These are phyloP conservation scores for Thaleichthys pacificus DNA, from an alignment of 2,797 vertebrate species.

Conservation along the genomic window DNA sequence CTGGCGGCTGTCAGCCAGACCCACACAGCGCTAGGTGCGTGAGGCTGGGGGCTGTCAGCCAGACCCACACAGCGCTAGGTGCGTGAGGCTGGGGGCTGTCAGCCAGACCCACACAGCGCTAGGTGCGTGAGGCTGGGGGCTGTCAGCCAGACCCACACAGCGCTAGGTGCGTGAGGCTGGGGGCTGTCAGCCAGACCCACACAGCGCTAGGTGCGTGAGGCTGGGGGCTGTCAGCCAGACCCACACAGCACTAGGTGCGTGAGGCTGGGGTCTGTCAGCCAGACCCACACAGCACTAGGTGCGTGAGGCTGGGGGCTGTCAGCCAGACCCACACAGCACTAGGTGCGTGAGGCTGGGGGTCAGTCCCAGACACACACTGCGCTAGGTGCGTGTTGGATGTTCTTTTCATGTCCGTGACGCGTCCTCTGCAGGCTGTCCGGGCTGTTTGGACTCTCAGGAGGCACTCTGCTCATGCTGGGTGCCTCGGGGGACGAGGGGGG, in stretches of 20 bases:
- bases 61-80: no score
- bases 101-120: background rate
- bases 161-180: background rate
- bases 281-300: no score
- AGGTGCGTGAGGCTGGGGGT: no score
- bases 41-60: no score
- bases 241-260: no score
- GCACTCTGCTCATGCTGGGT: background rate
- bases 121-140: no score
- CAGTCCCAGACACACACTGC: no score
- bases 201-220: background rate
- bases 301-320: background rate
- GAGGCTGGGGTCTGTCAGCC: no score
- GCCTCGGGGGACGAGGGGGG: slow-evolving; percentile 13
- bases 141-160: no score
- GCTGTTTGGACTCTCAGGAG: slow-evolving; percentile 35
- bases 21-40: background rate
- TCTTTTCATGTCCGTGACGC: background rate
- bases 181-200: no score
- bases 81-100: background rate
- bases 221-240: background rate
- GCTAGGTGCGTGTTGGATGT: background rate
- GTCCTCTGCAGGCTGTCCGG: slow-evolving; percentile 27
- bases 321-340: background rate
- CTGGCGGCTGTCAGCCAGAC: background rate